Conservation (phyloP, 2,888 invertebrate genomes). For the Leptopilina syphax region DNA sequence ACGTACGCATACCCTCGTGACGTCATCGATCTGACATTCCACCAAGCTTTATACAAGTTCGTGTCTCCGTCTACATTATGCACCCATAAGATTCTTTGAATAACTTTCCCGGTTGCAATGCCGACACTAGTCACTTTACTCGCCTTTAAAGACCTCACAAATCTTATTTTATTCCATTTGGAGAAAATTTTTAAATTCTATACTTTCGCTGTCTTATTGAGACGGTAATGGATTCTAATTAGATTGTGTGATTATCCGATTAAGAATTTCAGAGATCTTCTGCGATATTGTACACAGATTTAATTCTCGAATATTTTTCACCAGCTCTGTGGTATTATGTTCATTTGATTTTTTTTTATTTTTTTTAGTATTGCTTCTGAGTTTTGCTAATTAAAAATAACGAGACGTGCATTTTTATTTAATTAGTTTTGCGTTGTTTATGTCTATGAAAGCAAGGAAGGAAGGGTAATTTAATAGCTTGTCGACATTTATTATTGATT, state of each 20-base stretch:
- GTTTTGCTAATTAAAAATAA: constrained; percentile 1
- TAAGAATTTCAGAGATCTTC: constrained; percentile 1
- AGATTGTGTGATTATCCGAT: neutral
- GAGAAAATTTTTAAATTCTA: neutral
- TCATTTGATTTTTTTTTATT: neutral
- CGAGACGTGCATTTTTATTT: neutral
- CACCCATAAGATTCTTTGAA: constrained; percentile 57
- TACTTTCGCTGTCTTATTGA: neutral
- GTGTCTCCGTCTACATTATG: constrained; percentile 54
- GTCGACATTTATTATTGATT: no score
- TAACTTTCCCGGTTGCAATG: constrained; percentile 40
- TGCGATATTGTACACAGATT: neutral
- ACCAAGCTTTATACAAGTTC: constrained; percentile 53
- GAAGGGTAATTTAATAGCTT: no score
- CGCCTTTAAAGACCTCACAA: constrained; percentile 13
- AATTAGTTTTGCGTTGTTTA: neutral
- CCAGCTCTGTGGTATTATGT: neutral
- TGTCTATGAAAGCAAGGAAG: no score
- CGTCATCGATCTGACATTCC: constrained; percentile 68
- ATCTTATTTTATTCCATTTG: constrained; percentile 19
- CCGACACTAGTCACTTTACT: constrained; percentile 31
- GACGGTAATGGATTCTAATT: constrained; percentile 20
- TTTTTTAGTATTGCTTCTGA: neutral
- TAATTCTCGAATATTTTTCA: neutral
- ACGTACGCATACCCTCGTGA: constrained; percentile 59